Base-by-base conservation (phyloP, 2,113 vertebrate species). In the Jacana jacana region DNA sequence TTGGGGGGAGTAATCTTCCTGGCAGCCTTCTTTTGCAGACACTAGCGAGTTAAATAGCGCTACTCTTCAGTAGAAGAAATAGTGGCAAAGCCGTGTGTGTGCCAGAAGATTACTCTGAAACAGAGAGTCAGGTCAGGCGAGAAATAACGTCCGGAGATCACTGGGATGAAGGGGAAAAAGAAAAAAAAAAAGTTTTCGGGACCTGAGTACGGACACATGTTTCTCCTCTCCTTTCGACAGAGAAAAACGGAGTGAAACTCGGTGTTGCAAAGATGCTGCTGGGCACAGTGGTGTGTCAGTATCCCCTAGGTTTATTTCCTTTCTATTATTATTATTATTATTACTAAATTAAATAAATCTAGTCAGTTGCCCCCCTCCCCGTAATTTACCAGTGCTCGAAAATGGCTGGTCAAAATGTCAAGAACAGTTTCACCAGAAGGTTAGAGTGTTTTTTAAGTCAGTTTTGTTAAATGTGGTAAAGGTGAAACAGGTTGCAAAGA, bases 401-500 rank as follows among this genome's bases (percentile, higher is more conserved):
- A 96, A 96, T 42, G 92, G 94, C 87, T 69, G 87, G 89, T 97
- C 97, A 92, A 97, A 82, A 97, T 95, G 94, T 96, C 97, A 98
- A 88, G 93, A 97, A 87, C 90, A 96, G 91, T 96, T 97, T 96
- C 95, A 96, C 92, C 88, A 95, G 95, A 97, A 97, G 96, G 97
- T 96, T 98, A 97, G 78, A 96, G 87, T 96, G 93, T 97, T 97
- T 97, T 97, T 96, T 60, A 92, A 97, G 95, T 97, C 96, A 96
- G 92, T 87, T 97, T 96, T 97, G 94, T 95, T 97, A 96, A 97
- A 97, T 42, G 79, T 78, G 95, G 91, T 93, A 95, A 97, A 98
- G 97, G 97, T 97, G 97, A 98, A 97, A 97, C 96, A 96, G 97
- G 95, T 97, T 98, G 97, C 96, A 97, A 97, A 98, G 96, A 93